Evolutionary conservation across 1,140 invertebrate genomes (phyloP), one percentile per base, ranked within the genome.

Genomic region (Orchestia grillus): DNA sequence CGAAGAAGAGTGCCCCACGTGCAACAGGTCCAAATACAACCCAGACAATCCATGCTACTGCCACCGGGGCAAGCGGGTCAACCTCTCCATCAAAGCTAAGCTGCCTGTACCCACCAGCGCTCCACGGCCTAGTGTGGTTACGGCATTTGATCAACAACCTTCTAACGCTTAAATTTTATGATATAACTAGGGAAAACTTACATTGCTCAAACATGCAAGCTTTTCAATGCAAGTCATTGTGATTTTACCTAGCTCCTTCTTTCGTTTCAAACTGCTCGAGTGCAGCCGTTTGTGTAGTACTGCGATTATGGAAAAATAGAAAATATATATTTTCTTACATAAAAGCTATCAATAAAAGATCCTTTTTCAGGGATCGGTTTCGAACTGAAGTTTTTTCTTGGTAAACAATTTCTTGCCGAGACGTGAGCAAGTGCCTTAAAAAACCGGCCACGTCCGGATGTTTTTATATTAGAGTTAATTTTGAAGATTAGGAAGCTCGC

Each of bases 161-260:
- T 28, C 62, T 77, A 77, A 36, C 62, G 99, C 95, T 15, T 36
- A 77, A 77, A 77, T 77, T 77, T 8, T 77, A 77, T 15, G 15
- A 77, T 77, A 36, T 77, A 77, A 77, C 62, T 77, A 77, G 11
- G 62, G 19, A 77, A 77, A 77, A 77, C 62, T 15, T 77, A 15
- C 28, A 77, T 77, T 77, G 62, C 62, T 77, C 62, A 77, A 77
- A 77, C 28, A 77, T 77, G 28, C 62, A 77, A 8, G 36, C 62
- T 77, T 77, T 77, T 3, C 62, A 77, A 77, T 77, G 62, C 62
- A 77, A 77, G 62, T 36, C 62, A 53, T 53, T 53, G 62, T 77
- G 62, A 77, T 77, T 77, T 77, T 77, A 19, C 62, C 36, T 23
- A 36, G 28, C 62, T 77, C 6, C 47, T 19, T 53, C 47, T 77